Percentiles rank a stretch among this genome's conserved stretches.
Evolutionary conservation across 2,797 vertebrate species (phyloP).

Genomic region (Botia kubotai): DNA sequence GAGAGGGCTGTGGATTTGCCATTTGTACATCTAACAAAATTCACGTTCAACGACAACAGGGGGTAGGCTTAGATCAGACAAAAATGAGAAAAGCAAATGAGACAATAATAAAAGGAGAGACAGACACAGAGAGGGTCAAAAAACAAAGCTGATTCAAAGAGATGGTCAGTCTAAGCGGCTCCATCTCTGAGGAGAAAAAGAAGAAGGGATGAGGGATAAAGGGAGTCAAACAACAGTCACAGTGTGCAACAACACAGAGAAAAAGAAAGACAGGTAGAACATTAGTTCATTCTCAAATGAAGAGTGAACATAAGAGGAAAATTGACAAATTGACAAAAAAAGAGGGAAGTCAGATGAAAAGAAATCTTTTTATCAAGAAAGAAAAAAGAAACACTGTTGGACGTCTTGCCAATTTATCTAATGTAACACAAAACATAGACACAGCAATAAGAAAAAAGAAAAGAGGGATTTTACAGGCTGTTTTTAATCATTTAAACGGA

Average conservation of each 20-base stretch:
- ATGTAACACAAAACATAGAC: conserved; percentile 18
- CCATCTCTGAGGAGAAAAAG: conserved; percentile 19
- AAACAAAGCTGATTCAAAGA: conserved; percentile 45
- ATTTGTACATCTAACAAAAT: conserved; percentile 39
- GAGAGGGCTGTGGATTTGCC: conserved; percentile 29
- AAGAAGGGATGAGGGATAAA: neutral
- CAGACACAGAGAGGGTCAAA: conserved; percentile 37
- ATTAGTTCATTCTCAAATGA: too few species aligned
- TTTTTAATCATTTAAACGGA: conserved; percentile 39
- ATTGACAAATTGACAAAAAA: neutral
- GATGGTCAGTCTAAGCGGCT: conserved; percentile 25
- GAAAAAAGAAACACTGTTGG: too few species aligned
- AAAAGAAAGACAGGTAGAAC: too few species aligned
- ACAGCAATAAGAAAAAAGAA: conserved; percentile 54
- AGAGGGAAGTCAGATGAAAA: neutral
- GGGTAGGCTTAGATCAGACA: conserved; percentile 34
- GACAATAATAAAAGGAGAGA: conserved; percentile 46
- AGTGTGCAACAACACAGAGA: neutral
- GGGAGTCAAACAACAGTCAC: neutral
- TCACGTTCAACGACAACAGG: neutral
- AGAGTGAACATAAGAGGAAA: neutral
- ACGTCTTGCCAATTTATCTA: conserved; percentile 3
- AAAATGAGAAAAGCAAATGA: conserved; percentile 37
- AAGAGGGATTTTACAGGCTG: conserved; percentile 48
- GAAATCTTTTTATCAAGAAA: neutral